Evolutionary conservation across 2,113 vertebrate genomes (phyloP).

Genomic region (Zapus hudsonius): DNA sequence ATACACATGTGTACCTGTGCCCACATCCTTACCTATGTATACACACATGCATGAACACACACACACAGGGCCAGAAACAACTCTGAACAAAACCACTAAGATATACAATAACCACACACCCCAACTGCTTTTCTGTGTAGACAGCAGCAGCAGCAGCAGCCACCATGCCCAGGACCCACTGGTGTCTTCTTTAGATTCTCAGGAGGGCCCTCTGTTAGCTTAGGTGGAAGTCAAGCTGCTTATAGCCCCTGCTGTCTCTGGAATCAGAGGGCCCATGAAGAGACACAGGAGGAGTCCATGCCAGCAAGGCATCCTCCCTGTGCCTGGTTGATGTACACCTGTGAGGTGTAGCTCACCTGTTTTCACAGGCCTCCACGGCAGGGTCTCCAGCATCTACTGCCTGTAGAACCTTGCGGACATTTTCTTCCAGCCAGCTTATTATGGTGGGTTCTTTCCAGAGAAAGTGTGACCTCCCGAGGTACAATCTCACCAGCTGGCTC

Average conservation of each 20-base stretch:
- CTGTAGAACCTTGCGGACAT: conserved; percentile 88
- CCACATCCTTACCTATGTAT: too few relatives aligned
- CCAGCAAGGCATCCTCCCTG: neutral
- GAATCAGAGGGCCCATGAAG: neutral
- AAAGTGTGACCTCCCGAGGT: conserved; percentile 91
- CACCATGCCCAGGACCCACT: too few relatives aligned
- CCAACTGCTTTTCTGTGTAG: too few relatives aligned
- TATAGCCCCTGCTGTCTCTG: neutral
- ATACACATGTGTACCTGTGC: too few relatives aligned
- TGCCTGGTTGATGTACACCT: rapidly evolving
- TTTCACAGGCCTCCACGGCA: conserved; percentile 89
- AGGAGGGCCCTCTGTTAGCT: neutral
- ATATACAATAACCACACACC: neutral
- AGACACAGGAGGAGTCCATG: neutral
- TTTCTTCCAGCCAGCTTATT: conserved; percentile 95
- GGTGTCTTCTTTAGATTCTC: neutral
- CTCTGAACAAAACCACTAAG: neutral
- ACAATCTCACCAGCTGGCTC: conserved; percentile 92
- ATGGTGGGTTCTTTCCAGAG: conserved; percentile 93
- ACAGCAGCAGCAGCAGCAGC: neutral
- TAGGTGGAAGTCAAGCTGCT: neutral
- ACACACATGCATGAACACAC: too few relatives aligned
- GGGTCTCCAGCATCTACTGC: conserved; percentile 90
- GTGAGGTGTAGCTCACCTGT: conserved; percentile 87
- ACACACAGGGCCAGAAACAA: neutral